Base-by-base conservation (phyloP, 2,888 invertebrate species). In the Dasysyrphus tricinctus region DNA sequence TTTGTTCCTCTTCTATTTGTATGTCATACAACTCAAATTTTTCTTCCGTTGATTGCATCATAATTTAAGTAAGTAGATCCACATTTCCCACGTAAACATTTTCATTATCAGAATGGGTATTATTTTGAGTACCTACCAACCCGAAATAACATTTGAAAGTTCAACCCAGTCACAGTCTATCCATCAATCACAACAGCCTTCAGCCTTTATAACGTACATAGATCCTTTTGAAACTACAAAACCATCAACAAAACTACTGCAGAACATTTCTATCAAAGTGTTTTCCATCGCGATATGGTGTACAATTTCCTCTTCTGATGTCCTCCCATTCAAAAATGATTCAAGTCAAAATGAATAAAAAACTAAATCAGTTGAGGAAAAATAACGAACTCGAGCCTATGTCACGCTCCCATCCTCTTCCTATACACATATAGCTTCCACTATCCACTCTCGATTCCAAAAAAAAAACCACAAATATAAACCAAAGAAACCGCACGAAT, bases 401-500 rank as follows among this genome's bases (percentile, higher is more conserved):
- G 65, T 51, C 57, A 72, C 67, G 57, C 63, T 54, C 57, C 16
- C 69, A 24, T 29, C 69, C 24, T 51, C 51, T 14, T n/a, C 37
- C 14, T 19, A 14, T 34, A n/a, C 5, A 7, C 29, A 16, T 29
- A 16, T 4, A n/a, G 1, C 12, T 37, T 54, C 51, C 67, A 65
- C 57, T 78, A 51, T 49, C 59, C 16, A 57, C 63, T 24, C 5
- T 47, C 70, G 63, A 37, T 39, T 73, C 34, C 37, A 8, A 32
- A 24, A 24, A 24, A 24, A 49, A 67, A 69, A 39, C 69, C 54
- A 54, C 67, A 49, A 77, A 81, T 81, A 81, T 77, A 85, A 86
- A 81, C 74, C 77, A 86, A 86, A 78, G 78, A 86, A 86, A 86
- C 86, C 86, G 82, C 86, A 86, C 86, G 86, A 86, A 82, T 86